A percentile compares a stretch with the other conserved stretches of the same genome.
Evolutionary conservation across 2,888 invertebrate species (phyloP).

Genomic region (Acholoe squamosa): DNA sequence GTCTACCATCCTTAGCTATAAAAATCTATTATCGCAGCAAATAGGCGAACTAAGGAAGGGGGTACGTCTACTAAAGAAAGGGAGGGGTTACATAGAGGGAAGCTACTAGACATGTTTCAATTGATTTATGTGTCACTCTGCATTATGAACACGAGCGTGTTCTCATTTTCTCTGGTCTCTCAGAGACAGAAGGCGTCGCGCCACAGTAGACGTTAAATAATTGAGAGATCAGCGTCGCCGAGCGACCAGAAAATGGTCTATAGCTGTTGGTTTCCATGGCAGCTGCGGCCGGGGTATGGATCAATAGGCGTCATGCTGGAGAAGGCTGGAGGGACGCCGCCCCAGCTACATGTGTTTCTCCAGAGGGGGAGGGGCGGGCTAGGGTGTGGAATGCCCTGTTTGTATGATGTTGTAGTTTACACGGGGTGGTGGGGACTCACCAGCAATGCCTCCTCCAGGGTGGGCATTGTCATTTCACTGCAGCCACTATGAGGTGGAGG

Average conservation of each 20-base stretch:
- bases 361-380: neutral
- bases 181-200: neutral
- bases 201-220: slow-evolving; percentile 38
- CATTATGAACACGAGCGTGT: neutral
- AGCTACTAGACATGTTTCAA: neutral
- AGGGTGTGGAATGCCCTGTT: neutral
- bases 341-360: slow-evolving; percentile 7
- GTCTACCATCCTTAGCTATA: too few relatives aligned
- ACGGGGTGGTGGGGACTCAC: neutral
- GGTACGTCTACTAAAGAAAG: too few relatives aligned
- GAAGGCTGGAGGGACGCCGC: neutral
- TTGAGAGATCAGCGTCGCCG: slow-evolving; percentile 25
- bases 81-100: too few relatives aligned
- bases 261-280: slow-evolving; percentile 52
- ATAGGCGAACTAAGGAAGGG: too few relatives aligned
- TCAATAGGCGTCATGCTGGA: slow-evolving; percentile 44
- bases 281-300: slow-evolving; percentile 23
- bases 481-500: neutral
- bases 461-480: slow-evolving; percentile 16
- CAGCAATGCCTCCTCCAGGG: neutral
- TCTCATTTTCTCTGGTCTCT: neutral
- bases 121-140: neutral
- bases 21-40: too few relatives aligned
- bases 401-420: slow-evolving; percentile 11
- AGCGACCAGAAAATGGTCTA: slow-evolving; percentile 38